Evolutionary conservation across 1,140 invertebrate genomes (phyloP), one percentile per base, ranked within the genome.

Genomic region (Propsilocerus akamusi): DNA sequence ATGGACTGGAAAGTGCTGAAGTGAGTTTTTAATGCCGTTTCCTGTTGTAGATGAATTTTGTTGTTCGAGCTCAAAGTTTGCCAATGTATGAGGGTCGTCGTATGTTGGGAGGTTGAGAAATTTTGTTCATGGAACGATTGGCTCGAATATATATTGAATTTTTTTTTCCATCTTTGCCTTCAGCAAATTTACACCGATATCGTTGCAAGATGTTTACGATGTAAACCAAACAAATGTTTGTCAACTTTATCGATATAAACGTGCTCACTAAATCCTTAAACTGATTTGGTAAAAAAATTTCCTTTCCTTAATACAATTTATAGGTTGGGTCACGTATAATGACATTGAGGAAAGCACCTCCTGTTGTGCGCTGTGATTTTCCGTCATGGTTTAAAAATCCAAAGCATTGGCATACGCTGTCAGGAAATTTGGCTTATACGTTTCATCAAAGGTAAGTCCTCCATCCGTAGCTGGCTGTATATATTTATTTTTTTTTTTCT

Each of bases 1-100:
- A 76, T 49, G 86, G 86, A 5, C 70, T 90, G 23, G 83, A 83
- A 58, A 85, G 83, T 58, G 78, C 85, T 47, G 63, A 65, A 57
- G 63, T 66, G 58, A 60, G 56, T 32, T 26, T 37, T 46, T 14
- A 37, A 47, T 47, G n/a, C 17, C 46, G 11, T 50, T 26, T 41
- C 26, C 34, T 41, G 34, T 41, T 41, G 4, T 41, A 8, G 3
- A 20, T 6, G 17, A 20, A 10, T 30, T 8, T 12, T 12, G 14
- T 12, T 30, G 28, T n/a, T 30, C 14, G 3, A 12, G 14, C 28
- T 30, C 3, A 30, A 30, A 30, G 28, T 30, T 10, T n/a, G n/a
- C n/a, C n/a, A n/a, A n/a, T 32, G 30, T 24, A 47, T 47, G 20
- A 25, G 17, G 17, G 8, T 6, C 10, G 46, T 20, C n/a, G 14